Conservation (phyloP, 2,888 invertebrate genomes). For the Flabesymbios commensalis region DNA sequence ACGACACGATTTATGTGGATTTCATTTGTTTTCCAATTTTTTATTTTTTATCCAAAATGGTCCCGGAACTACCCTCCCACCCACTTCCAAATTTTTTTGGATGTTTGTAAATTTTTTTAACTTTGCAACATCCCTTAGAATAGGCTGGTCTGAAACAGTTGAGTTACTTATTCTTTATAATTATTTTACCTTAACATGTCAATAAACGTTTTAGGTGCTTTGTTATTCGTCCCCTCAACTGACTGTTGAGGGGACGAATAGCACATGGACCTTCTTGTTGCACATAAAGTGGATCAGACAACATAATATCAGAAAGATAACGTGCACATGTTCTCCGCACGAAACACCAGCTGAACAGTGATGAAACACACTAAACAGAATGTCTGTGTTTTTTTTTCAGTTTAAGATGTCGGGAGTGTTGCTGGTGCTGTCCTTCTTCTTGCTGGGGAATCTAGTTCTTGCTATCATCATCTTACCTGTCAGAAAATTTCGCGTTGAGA, state of each 20-base stretch:
- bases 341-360: background rate
- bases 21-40: too few relatives aligned
- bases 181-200: background rate
- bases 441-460: slow-evolving; percentile 18
- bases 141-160: too few relatives aligned
- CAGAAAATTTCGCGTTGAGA: slow-evolving; percentile 63
- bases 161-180: too few relatives aligned
- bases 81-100: too few relatives aligned
- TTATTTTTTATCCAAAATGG: too few relatives aligned
- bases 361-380: background rate
- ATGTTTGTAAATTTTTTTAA: too few relatives aligned
- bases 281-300: background rate
- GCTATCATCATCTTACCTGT: slow-evolving; percentile 63
- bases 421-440: slow-evolving; percentile 18
- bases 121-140: too few relatives aligned
- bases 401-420: slow-evolving; percentile 17
- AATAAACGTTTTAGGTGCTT: background rate
- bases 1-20: too few relatives aligned
- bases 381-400: slow-evolving; percentile 9
- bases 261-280: background rate
- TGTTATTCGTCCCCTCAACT: background rate
- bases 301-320: background rate
- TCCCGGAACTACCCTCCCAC: too few relatives aligned
- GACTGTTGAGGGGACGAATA: background rate
- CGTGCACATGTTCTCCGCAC: background rate